These are phyloP conservation scores for Poecilia gillii DNA, from an alignment of 2,797 vertebrate genomes.

Conservation along the genomic window DNA sequence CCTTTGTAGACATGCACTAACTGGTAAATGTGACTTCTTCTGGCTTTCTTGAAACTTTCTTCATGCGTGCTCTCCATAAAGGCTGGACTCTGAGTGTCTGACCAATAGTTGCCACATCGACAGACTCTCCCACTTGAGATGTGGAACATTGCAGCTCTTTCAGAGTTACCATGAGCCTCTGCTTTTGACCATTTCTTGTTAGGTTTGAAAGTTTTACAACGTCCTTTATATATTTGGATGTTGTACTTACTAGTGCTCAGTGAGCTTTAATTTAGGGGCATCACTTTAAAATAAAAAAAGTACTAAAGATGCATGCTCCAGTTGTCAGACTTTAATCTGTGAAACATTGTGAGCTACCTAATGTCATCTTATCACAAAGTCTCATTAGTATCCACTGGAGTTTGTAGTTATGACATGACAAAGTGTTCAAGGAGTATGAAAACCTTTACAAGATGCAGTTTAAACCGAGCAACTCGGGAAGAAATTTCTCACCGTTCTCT, in stretches of 20 bases:
- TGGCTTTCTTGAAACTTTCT: not conserved
- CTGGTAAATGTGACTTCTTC: not conserved
- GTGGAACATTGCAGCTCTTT: not conserved
- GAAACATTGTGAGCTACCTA: not conserved
- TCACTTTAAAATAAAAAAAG: not conserved
- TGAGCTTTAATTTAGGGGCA: not conserved
- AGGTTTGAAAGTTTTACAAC: not conserved
- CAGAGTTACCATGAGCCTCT: not conserved
- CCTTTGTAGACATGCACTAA: not conserved
- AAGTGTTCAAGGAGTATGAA: not conserved
- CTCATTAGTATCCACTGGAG: not conserved
- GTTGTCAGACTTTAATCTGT: not conserved
- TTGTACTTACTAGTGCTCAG: not conserved
- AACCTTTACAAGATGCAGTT: not conserved
- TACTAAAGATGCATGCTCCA: not conserved
- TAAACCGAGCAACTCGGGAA: not conserved
- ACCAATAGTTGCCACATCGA: not conserved
- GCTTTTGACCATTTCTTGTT: not conserved
- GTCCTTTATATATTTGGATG: not conserved
- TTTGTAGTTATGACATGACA: not conserved
- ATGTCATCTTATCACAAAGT: not conserved
- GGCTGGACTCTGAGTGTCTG: not conserved
- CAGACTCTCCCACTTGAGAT: not conserved
- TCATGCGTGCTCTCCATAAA: not conserved
- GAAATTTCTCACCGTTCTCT: slow-evolving; percentile 68